Conservation (phyloP, 2,113 vertebrate species). For the Semnornis frantzii region DNA sequence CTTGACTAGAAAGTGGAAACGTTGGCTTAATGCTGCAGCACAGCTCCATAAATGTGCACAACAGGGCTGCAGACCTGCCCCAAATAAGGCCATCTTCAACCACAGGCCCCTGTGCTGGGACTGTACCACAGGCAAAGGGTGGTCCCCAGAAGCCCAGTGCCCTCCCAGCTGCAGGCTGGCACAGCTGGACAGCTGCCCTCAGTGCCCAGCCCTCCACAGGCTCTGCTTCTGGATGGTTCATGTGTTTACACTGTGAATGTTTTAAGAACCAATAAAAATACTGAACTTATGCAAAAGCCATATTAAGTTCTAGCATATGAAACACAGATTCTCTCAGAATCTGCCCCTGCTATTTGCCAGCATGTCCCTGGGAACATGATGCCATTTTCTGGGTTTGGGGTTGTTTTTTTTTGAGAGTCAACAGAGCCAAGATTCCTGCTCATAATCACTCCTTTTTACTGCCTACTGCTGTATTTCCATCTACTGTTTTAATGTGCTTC, state of each 20-base stretch:
- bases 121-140: not conserved
- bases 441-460: constrained; percentile 48
- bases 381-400: not conserved
- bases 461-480: constrained; percentile 10
- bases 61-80: not conserved
- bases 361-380: constrained; percentile 43
- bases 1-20: constrained; percentile 40
- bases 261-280: constrained; percentile 40
- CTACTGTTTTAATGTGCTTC: constrained; percentile 29
- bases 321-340: constrained; percentile 34
- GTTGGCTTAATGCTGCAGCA: not conserved
- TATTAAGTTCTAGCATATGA: constrained; percentile 47
- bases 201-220: not conserved
- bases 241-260: not conserved
- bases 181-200: not conserved
- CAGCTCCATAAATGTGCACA: constrained; percentile 29
- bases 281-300: constrained; percentile 26
- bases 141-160: not conserved
- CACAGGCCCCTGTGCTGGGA: not conserved
- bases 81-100: not conserved
- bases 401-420: not conserved
- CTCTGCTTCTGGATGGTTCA: not conserved
- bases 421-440: constrained; percentile 54
- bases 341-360: constrained; percentile 35
- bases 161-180: constrained; percentile 9